Evolutionary conservation across 2,888 invertebrate species (phyloP).

Genomic region (Lepidocyrtoides sp.): DNA sequence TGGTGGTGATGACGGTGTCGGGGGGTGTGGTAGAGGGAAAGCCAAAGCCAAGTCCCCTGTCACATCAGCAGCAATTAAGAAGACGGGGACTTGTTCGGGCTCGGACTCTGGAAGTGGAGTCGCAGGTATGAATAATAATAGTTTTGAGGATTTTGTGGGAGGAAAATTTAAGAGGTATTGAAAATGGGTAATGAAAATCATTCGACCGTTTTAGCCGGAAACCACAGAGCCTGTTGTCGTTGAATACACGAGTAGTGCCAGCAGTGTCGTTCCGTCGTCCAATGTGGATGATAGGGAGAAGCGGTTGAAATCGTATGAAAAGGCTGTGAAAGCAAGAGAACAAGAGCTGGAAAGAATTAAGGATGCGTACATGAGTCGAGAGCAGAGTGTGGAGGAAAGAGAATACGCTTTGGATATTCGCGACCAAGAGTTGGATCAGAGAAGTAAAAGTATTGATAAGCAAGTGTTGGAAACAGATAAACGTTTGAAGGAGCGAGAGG

Average conservation of each 20-base stretch:
- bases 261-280: no score
- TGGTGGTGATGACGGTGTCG: background rate
- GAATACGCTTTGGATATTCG: conserved; percentile 57
- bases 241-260: conserved; percentile 1
- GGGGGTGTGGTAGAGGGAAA: conserved; percentile 8
- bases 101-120: background rate
- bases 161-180: background rate
- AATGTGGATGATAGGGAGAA: conserved; percentile 4
- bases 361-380: conserved; percentile 39
- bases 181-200: background rate
- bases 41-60: conserved; percentile 43
- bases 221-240: conserved; percentile 46
- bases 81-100: conserved; percentile 44
- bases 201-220: conserved; percentile 24
- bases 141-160: background rate
- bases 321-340: conserved; percentile 49
- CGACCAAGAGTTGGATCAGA: conserved; percentile 60
- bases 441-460: conserved; percentile 59
- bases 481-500: conserved; percentile 69
- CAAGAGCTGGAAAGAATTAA: conserved; percentile 46
- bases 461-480: conserved; percentile 67
- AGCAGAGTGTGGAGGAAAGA: conserved; percentile 56
- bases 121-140: conserved; percentile 21
- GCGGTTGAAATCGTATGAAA: conserved; percentile 2
- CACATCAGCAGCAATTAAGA: conserved; percentile 61